Conservation (phyloP, 1,140 invertebrate genomes). For the Dendroctonus valens region DNA sequence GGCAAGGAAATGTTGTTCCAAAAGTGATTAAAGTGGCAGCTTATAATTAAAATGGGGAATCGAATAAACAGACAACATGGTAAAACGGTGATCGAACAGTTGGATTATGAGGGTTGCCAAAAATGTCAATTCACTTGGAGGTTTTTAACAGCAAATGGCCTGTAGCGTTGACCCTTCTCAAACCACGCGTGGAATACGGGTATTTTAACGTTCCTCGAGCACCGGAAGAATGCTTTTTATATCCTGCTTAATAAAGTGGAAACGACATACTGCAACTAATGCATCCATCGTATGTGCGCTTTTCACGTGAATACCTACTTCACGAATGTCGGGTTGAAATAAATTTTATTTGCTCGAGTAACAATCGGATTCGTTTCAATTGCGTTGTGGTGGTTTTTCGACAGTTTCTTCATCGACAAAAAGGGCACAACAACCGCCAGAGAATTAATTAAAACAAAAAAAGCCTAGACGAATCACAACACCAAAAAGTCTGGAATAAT, state of each 20-base stretch:
- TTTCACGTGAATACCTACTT: conserved; percentile 11
- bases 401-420: no score
- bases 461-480: no score
- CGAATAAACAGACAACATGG: no score
- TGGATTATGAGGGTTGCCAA: conserved; percentile 26
- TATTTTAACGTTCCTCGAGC: conserved; percentile 23
- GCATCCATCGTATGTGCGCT: conserved; percentile 3
- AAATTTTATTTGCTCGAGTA: no score
- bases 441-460: no score
- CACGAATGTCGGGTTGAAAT: not conserved
- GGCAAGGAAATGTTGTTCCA: no score
- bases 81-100: conserved; percentile 1
- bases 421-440: no score
- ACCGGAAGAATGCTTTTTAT: conserved; percentile 30
- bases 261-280: conserved; percentile 22
- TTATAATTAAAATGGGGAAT: no score
- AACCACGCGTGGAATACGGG: conserved; percentile 25
- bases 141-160: conserved; percentile 18
- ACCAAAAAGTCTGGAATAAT: no score
- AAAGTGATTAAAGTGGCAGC: no score
- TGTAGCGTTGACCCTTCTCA: conserved; percentile 23
- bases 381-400: no score
- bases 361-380: no score
- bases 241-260: conserved; percentile 30
- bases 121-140: conserved; percentile 20